phyloP scores from a whole-genome alignment of 2,113 vertebrate species.

The Peromyscus maniculatus region DNA sequence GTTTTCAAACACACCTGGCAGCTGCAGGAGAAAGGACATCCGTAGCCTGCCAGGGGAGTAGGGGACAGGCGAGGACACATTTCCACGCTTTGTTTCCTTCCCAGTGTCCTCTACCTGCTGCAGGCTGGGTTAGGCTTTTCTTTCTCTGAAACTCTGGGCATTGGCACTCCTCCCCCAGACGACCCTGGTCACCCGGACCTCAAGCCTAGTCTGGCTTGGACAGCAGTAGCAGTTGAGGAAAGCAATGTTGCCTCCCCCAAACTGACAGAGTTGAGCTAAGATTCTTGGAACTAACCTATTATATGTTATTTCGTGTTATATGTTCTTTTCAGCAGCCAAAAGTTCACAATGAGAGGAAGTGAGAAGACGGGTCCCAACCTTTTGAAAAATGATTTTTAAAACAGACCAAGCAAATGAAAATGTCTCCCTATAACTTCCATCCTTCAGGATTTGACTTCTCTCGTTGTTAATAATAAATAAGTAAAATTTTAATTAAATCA shows the following conservation, averaged over 20 bases:
- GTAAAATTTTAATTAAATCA: neutral
- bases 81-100: slow-evolving; percentile 40
- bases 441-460: slow-evolving; percentile 37
- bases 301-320: neutral
- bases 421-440: neutral
- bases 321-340: neutral
- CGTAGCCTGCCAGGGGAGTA: neutral
- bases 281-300: neutral
- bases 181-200: neutral
- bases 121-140: neutral
- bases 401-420: neutral
- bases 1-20: slow-evolving; percentile 77
- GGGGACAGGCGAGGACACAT: neutral
- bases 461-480: neutral
- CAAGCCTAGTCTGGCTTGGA: neutral
- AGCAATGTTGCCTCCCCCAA: neutral
- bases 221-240: neutral
- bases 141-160: neutral
- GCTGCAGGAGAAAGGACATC: neutral
- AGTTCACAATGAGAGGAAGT: neutral
- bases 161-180: neutral
- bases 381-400: slow-evolving; percentile 50
- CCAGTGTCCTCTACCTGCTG: neutral
- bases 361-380: neutral
- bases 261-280: neutral